These are phyloP conservation scores for Mormyrus lacerda DNA, from an alignment of 2,113 vertebrate genomes.

Conservation along the genomic window DNA sequence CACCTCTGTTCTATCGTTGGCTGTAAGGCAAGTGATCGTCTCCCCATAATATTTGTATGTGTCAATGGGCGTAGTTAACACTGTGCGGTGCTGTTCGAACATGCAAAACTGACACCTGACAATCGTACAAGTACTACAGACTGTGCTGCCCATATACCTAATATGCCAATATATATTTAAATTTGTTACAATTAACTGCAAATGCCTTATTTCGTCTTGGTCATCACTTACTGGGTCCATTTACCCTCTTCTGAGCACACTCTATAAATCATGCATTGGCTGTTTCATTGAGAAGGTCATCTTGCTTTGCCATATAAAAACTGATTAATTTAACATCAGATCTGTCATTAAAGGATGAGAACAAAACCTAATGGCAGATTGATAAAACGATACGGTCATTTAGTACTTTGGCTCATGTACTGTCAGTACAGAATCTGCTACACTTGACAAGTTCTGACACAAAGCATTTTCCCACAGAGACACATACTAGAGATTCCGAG, in stretches of 20 bases:
- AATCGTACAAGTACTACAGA: too few relatives aligned
- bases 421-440: not conserved
- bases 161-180: not conserved
- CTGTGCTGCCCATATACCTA: not conserved
- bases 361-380: not conserved
- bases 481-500: not conserved
- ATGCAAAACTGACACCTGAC: too few relatives aligned
- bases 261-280: not conserved
- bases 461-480: not conserved
- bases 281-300: not conserved
- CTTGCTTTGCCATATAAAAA: not conserved
- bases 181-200: not conserved
- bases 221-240: not conserved
- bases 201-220: not conserved
- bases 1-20: not conserved
- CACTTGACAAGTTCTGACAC: not conserved
- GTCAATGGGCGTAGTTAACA: not conserved
- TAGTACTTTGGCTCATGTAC: not conserved
- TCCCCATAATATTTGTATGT: not conserved
- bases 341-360: not conserved
- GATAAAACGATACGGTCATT: not conserved
- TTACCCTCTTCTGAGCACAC: not conserved
- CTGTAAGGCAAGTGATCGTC: not conserved
- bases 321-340: not conserved
- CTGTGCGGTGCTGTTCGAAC: not conserved